Base-by-base conservation (phyloP, 2,113 vertebrate genomes). In the Cryptomyrus ogoouensis region DNA sequence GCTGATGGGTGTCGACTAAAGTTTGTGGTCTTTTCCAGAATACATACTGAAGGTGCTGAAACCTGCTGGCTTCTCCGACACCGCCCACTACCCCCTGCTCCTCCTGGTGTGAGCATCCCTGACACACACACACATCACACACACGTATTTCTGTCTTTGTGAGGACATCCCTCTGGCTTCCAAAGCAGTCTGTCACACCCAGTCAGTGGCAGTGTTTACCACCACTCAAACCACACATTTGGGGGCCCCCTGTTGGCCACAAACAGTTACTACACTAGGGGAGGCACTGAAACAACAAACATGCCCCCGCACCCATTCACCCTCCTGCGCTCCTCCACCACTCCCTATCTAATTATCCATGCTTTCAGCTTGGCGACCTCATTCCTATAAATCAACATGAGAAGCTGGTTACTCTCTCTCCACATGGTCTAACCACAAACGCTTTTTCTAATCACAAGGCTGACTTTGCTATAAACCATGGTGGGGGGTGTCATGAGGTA, bases 31-130 rank as follows among this genome's bases (percentile, higher is more conserved):
- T 92, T 84, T 93, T 92, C 0, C 70, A 99, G 98, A 92, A 90
- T 94, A 99, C 92, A 97, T 96, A 0, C 94, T 98, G 95, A 97
- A 99, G 96, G 96, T 99, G 91, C 94, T 98, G 91, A 99, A 97
- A 94, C 98, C 98, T 0, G 98, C 97, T 0, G 96, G 95, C 21
- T 99, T 99, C 90, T 88, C 93, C 0, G 96, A 97, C 0, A 96
- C 97, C 0, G 74, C 94, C 0, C 97, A 97, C 93, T 99, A 99
- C 92, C 98, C 98, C 0, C 91, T 99, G 93, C 96, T 99, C 80
- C 95, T 99, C 91, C 93, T 99, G 19, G 97, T 99, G 98, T 99
- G 92, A 97, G 98, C 98, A 94, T 88, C 15, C 87, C 58, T 42
- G 27, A n/a, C 87, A 88, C 87, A 66, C 56, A 6, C 50, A 87